Evolutionary conservation across 2,113 vertebrate species (phyloP).

Genomic region (Silurus asotus): DNA sequence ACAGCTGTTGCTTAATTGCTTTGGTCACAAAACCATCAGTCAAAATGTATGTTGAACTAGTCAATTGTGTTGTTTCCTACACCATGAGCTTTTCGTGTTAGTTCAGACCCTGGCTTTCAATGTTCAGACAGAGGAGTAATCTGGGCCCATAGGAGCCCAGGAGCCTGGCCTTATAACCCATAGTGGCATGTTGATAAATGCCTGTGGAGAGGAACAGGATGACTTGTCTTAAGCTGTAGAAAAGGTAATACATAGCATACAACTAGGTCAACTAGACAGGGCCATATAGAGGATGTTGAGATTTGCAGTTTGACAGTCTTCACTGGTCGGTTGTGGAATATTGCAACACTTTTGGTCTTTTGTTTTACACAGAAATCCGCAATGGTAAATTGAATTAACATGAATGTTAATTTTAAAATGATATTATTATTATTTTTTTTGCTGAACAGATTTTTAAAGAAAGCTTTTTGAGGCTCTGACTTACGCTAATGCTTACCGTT

Average conservation of each 20-base stretch:
- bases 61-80: conserved; percentile 43
- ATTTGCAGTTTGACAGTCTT: neutral
- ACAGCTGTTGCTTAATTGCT: conserved; percentile 37
- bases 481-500: conserved; percentile 52
- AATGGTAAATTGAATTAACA: neutral
- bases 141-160: conserved; percentile 61
- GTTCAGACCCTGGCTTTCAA: conserved; percentile 45
- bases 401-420: neutral
- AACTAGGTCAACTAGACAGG: conserved; percentile 15
- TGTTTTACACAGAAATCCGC: conserved; percentile 2
- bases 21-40: conserved; percentile 25
- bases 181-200: conserved; percentile 73
- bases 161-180: conserved; percentile 65
- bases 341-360: no score
- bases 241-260: conserved; percentile 60
- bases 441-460: conserved; percentile 49
- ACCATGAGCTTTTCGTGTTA: conserved; percentile 28
- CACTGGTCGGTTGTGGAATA: neutral
- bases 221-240: conserved; percentile 63
- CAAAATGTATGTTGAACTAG: conserved; percentile 29
- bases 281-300: neutral
- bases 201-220: conserved; percentile 64
- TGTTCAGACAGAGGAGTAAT: conserved; percentile 57
- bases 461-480: conserved; percentile 46
- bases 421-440: neutral